Base-by-base conservation (phyloP, 2,113 vertebrate genomes). In the Neodon shergylaensis region DNA sequence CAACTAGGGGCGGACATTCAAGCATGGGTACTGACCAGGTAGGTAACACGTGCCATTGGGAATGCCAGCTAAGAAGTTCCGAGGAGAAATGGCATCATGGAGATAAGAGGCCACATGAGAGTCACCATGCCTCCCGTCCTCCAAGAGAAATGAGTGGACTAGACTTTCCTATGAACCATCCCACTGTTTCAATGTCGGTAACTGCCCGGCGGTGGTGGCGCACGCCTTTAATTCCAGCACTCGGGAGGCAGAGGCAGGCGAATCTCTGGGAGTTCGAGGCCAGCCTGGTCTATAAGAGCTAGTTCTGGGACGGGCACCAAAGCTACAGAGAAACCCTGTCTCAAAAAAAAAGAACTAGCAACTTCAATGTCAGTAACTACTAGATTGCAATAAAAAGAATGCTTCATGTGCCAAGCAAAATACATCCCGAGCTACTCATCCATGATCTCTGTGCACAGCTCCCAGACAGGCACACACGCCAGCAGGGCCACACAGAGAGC, bases 331-430 rank as follows among this genome's bases (percentile, higher is more conserved):
- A n/a, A n/a, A n/a, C n/a, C n/a, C n/a, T n/a, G n/a, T n/a, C n/a
- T n/a, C n/a, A n/a, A n/a, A n/a, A n/a, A n/a, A n/a, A n/a, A n/a
- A n/a, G n/a, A n/a, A n/a, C n/a, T n/a, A n/a, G n/a, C n/a, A n/a
- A n/a, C n/a, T 63, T 22, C 73, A 91, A 84, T n/a, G 54, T 65
- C 72, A 88, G 81, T 84, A 72, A 93, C 84, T 73, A 89, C 49
- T 88, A 49, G 83, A 79, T 76, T 68, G 66, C 76, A 36, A 36
- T 72, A 81, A 82, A 84, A 90, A 78, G 65, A 78, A 78, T 7
- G 3, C 63, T 7, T 8, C 39, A 1, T 0, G 9, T 52, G 92
- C 96, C 92, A 97, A 94, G 61, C 42, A 63, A 96, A 96, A 95
- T 89, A 92, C 7, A 72, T 11, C 65, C 77, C 39, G 58, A 76